A percentile compares a stretch with the other conserved stretches of the same genome.
Conservation (phyloP, 2,113 vertebrate genomes). For the Ciconia boyciana region DNA sequence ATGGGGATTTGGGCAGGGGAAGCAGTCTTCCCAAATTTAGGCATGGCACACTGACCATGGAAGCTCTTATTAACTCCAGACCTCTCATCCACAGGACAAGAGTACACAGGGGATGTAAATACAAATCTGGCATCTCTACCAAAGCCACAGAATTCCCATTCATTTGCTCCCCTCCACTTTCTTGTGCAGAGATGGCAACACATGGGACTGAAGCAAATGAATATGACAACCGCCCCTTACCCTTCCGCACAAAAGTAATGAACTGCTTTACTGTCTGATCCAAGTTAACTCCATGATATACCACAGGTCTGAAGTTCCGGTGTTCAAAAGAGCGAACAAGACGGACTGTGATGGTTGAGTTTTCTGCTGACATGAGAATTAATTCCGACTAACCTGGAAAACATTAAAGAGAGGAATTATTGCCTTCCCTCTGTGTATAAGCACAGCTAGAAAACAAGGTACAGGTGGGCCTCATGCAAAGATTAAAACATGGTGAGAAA, state of each 20-base stretch:
- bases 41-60: not conserved
- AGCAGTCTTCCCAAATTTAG: not conserved
- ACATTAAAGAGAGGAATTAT: not conserved
- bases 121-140: not conserved
- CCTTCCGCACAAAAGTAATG: slow-evolving; percentile 75
- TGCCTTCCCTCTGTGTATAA: not conserved
- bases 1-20: not conserved
- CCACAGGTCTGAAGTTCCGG: slow-evolving; percentile 86
- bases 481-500: not conserved
- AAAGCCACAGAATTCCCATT: not conserved
- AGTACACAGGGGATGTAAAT: not conserved
- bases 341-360: slow-evolving; percentile 84
- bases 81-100: not conserved
- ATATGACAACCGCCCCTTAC: slow-evolving; percentile 56
- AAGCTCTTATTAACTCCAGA: not conserved
- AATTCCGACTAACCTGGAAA: slow-evolving; percentile 9
- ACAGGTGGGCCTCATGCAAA: not conserved
- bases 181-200: not conserved
- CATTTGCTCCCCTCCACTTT: not conserved
- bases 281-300: slow-evolving; percentile 79
- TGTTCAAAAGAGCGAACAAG: slow-evolving; percentile 90
- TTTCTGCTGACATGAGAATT: slow-evolving; percentile 71
- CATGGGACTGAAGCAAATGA: accelerated
- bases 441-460: not conserved
- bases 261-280: slow-evolving; percentile 87